Evolutionary conservation across 2,797 vertebrate genomes (phyloP).

Genomic region (Hypotaenidia okinawae): DNA sequence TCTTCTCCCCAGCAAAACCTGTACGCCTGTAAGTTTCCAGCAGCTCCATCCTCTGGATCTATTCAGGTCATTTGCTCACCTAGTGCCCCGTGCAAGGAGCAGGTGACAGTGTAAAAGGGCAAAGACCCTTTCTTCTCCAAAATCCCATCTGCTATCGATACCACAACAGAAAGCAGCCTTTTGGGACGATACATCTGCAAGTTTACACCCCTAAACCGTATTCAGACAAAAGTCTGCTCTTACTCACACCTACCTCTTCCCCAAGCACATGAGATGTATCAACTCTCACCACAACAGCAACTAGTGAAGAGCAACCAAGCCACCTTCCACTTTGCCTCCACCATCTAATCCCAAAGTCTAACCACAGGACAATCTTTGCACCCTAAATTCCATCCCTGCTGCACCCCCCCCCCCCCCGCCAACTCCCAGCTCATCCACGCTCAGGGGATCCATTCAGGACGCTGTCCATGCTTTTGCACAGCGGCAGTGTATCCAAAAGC

Average conservation of each 20-base stretch:
- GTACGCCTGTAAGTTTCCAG: not conserved
- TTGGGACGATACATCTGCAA: not conserved
- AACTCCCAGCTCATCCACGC: not conserved
- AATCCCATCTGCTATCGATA: rapidly evolving
- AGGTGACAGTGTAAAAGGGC: not conserved
- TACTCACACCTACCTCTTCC: not conserved
- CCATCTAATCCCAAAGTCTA: not conserved
- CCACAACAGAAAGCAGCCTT: not conserved
- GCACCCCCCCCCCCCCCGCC: too few relatives aligned
- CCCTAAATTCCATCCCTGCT: not conserved
- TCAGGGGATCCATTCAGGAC: not conserved
- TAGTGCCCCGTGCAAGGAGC: not conserved
- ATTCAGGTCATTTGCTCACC: not conserved
- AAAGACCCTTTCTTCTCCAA: not conserved
- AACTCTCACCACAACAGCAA: not conserved
- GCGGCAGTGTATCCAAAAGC: not conserved
- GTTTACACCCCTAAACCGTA: rapidly evolving
- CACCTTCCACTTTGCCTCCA: not conserved
- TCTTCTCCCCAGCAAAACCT: not conserved
- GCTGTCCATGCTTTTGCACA: not conserved
- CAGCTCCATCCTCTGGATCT: not conserved
- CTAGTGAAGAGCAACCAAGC: not conserved
- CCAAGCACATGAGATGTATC: rapidly evolving
- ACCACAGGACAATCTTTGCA: too few relatives aligned
- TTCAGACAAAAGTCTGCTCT: not conserved